phyloP scores from a whole-genome alignment of 2,113 vertebrate species.

The Pheucticus melanocephalus region DNA sequence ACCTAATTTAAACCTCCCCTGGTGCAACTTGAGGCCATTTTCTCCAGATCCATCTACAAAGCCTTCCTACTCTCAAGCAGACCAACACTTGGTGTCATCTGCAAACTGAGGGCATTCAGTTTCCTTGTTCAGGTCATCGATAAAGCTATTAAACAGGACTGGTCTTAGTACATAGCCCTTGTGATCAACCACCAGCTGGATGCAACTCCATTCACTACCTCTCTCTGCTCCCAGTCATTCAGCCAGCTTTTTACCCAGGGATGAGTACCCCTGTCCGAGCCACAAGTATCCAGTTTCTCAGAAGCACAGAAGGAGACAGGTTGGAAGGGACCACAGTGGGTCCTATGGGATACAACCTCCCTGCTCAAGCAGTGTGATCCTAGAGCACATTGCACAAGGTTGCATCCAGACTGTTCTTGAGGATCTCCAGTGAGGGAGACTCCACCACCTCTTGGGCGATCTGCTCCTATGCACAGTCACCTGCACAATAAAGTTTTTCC shows the following conservation, averaged over 20 bases:
- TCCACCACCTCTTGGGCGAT: neutral
- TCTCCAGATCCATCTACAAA: neutral
- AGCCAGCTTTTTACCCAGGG: neutral
- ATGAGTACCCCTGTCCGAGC: rapidly evolving
- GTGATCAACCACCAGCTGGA: neutral
- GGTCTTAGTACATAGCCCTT: rapidly evolving
- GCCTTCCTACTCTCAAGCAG: neutral
- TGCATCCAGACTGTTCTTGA: neutral
- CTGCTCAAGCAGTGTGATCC: neutral
- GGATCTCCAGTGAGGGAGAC: neutral
- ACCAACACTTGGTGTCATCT: neutral
- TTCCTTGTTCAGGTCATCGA: neutral
- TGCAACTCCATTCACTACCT: neutral
- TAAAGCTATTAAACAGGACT: neutral
- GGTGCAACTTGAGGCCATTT: neutral
- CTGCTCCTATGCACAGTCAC: neutral
- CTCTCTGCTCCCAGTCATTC: neutral
- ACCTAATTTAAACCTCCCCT: neutral
- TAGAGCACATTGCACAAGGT: neutral
- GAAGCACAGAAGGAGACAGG: neutral
- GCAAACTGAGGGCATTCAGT: neutral
- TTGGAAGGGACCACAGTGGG: neutral
- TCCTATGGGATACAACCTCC: no score
- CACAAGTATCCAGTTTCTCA: neutral
- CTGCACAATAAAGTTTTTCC: neutral